phyloP scores from a whole-genome alignment of 1,140 invertebrate species.

The Tetramorium simillimum region DNA sequence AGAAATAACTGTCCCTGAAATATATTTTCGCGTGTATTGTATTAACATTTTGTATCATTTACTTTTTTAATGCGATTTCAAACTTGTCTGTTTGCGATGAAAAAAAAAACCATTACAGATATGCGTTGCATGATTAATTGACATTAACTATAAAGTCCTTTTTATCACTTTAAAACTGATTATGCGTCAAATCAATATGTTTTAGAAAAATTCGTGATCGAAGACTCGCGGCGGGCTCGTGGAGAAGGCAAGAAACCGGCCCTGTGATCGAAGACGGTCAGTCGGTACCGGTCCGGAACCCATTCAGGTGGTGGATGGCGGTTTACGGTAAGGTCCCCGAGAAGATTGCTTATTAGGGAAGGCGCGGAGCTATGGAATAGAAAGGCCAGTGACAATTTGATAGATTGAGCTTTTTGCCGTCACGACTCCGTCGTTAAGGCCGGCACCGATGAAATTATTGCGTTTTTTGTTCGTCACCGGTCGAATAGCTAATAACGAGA shows the following conservation, averaged over 20 bases:
- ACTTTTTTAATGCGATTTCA: neutral
- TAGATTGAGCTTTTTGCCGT: slow-evolving; percentile 77
- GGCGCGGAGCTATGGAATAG: slow-evolving; percentile 73
- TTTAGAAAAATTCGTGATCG: slow-evolving; percentile 29
- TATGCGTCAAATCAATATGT: slow-evolving; percentile 8
- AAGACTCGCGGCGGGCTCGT: neutral
- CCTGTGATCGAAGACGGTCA: slow-evolving; percentile 59
- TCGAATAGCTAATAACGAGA: slow-evolving; percentile 74
- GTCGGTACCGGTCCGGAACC: slow-evolving; percentile 59
- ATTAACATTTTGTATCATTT: neutral
- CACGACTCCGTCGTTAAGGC: slow-evolving; percentile 63
- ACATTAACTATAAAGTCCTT: neutral
- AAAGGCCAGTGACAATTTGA: slow-evolving; percentile 81
- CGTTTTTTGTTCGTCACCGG: slow-evolving; percentile 62
- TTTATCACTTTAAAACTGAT: neutral
- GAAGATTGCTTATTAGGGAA: slow-evolving; percentile 77
- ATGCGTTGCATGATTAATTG: neutral
- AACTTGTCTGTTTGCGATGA: neutral
- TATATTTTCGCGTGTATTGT: neutral
- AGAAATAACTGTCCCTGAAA: neutral
- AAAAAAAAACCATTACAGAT: neutral
- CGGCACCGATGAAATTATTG: slow-evolving; percentile 67
- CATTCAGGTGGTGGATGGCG: slow-evolving; percentile 57
- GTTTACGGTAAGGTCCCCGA: slow-evolving; percentile 62
- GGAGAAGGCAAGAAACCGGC: slow-evolving; percentile 35